Base-by-base conservation (phyloP, 2,113 vertebrate species). In the Lophius piscatorius region DNA sequence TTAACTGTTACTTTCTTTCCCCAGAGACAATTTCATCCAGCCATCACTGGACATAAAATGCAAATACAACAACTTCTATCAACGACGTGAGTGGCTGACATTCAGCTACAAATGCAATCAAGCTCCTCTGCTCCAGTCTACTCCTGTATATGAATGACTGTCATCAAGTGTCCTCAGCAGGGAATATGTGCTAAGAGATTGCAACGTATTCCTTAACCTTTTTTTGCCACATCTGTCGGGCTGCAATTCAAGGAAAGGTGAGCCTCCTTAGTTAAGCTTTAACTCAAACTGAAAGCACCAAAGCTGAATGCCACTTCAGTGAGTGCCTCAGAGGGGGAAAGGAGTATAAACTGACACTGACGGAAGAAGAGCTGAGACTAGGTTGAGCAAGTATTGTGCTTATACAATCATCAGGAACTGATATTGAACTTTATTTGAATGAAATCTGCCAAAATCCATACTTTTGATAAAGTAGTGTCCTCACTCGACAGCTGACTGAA, bases 201-300 rank as follows among this genome's bases (percentile, higher is more conserved):
- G 13, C 12, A 9, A 1, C 7, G 20, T 69, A 82, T 85, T 82
- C 74, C 71, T 74, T 85, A 45, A 60, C 77, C 81, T 77, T 82
- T 82, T 86, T 77, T 70, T 76, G 76, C 52, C 58, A 56, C 68
- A 62, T 66, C 26, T 61, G 44, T 63, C 23, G 54, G 35, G 29
- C 5, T 62, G 22, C 9, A 13, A 51, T 0, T 13, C 26, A 45
- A 69, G 22, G 21, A 44, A 60, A 75, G 64, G 57, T 42, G 42
- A 52, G 51, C 36, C 22, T 67, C 59, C 50, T 61, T 72, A 45
- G 9, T 63, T 51, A 13, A 54, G 31, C 23, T 18, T 10, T 17
- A 36, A 49, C 41, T 70, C 34, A 54, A 56, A 44, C 55, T 46
- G 5, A 6, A 49, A 16, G 8, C 21, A 10, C 31, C 2, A 3